Base-by-base conservation (phyloP, 2,888 invertebrate species). In the Agriopis marginaria region DNA sequence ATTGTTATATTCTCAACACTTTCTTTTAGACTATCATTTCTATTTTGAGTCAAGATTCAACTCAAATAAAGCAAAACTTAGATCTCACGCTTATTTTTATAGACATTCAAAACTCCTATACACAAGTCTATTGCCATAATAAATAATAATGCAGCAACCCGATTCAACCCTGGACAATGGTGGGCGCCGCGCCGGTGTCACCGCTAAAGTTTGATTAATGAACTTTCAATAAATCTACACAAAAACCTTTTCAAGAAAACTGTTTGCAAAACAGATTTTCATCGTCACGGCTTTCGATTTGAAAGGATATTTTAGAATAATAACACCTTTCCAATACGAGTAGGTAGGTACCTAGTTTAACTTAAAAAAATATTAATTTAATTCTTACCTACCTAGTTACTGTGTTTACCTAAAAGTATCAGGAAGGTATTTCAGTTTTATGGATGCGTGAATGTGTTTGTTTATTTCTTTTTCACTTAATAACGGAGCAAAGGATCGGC, bases 161-260 rank as follows among this genome's bases (percentile, higher is more conserved):
- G 75, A 83, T 79, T 78, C 77, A 67, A 56, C 66, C 68, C 74
- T 50, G 83, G 82, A 86, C 85, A 86, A 86, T 85, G 62, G 39
- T n/a, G 3, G 32, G 47, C 59, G 14, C 60, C 39, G 49, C 49
- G 79, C 80, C 77, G 77, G 80, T 85, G 85, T 83, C 86, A 74
- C 74, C 75, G 71, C 77, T 80, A 79, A 83, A 82, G 75, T 84
- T 85, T 88, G 87, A 88, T 88, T 86, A 87, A 88, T 88, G 86
- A 81, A 81, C 71, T 70, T 75, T 70, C 76, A 72, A 76, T 76
- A 72, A 60, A 71, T 63, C 66, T 62, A 51, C 69, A 70, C 73
- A 74, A 75, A 76, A 77, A 75, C 66, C 74, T 75, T 76, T 78
- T 77, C 60, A 72, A 72, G 73, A 74, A 79, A 80, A 78, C 76